These are phyloP conservation scores for Ptiloglossa arizonensis DNA, from an alignment of 1,140 invertebrate species.

Conservation along the genomic window DNA sequence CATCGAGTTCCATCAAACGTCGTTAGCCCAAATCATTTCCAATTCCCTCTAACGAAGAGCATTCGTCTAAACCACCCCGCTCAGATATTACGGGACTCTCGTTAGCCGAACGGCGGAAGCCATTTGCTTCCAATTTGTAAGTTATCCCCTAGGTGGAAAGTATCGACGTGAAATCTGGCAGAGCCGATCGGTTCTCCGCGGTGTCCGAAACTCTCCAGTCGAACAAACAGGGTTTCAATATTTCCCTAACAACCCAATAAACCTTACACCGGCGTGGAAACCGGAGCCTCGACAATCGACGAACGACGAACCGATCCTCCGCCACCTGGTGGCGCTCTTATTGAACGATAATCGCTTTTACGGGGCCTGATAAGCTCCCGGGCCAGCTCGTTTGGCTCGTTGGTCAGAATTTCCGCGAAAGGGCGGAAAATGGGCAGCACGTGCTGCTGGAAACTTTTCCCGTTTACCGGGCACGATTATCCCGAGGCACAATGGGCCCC, in stretches of 20 bases:
- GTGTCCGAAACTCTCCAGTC: neutral
- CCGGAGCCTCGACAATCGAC: neutral
- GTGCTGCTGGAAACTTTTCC: conserved; percentile 32
- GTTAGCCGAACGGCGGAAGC: neutral
- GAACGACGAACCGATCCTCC: neutral
- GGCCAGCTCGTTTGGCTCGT: neutral
- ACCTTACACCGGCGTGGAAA: conserved; percentile 29
- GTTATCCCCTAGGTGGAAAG: conserved; percentile 12
- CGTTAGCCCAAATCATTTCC: too few relatives aligned
- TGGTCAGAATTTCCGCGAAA: conserved; percentile 24
- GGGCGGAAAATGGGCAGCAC: conserved; percentile 19
- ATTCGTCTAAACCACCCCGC: too few relatives aligned
- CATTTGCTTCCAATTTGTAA: conserved; percentile 37
- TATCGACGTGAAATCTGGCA: conserved; percentile 34
- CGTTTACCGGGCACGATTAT: conserved; percentile 52
- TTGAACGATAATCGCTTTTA: conserved; percentile 42
- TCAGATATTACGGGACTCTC: neutral
- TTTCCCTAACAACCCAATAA: conserved; percentile 27
- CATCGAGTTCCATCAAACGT: too few relatives aligned
- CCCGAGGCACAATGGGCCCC: conserved; percentile 33
- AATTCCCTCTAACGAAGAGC: too few relatives aligned
- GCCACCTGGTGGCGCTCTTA: conserved; percentile 46
- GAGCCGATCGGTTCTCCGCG: neutral
- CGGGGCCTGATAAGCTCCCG: conserved; percentile 47
- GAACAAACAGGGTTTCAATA: neutral